phyloP scores from a whole-genome alignment of 2,113 vertebrate genomes.

The Ceuthmochares aereus region DNA sequence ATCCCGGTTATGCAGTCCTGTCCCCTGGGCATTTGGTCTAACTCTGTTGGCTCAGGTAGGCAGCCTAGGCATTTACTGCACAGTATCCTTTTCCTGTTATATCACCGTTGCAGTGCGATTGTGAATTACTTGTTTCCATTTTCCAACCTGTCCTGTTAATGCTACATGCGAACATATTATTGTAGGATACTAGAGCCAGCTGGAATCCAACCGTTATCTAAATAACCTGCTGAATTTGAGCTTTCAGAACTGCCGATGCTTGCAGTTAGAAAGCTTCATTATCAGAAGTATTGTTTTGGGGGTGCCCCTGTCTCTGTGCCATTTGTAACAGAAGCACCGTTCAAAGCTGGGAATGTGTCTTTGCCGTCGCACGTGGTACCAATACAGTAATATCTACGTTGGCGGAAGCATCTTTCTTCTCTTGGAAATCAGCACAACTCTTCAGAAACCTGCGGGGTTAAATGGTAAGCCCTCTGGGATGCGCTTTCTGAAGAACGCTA shows the following conservation, averaged over 20 bases:
- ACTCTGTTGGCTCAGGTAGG: not conserved
- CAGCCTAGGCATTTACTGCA: not conserved
- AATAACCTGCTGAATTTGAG: not conserved
- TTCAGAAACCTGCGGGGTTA: not conserved
- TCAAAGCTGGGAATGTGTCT: not conserved
- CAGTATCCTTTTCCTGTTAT: not conserved
- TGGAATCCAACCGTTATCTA: not conserved
- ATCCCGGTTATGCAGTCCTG: not conserved
- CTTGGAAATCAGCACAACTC: not conserved
- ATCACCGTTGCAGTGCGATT: not conserved
- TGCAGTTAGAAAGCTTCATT: not conserved
- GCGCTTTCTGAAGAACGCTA: not conserved
- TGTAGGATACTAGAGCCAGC: not conserved
- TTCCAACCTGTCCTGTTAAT: not conserved
- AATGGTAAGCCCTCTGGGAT: not conserved
- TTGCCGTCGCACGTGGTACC: accelerated
- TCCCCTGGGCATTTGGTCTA: too few species aligned
- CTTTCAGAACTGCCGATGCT: not conserved
- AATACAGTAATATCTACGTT: not conserved
- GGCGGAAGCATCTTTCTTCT: not conserved
- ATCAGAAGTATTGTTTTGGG: not conserved
- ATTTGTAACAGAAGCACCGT: not conserved
- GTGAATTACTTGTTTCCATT: not conserved
- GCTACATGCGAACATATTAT: not conserved
- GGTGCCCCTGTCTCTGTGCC: not conserved